Evolutionary conservation across 2,888 invertebrate species (phyloP), one percentile per base, ranked within the genome.

Genomic region (Scaptomyza parva): DNA sequence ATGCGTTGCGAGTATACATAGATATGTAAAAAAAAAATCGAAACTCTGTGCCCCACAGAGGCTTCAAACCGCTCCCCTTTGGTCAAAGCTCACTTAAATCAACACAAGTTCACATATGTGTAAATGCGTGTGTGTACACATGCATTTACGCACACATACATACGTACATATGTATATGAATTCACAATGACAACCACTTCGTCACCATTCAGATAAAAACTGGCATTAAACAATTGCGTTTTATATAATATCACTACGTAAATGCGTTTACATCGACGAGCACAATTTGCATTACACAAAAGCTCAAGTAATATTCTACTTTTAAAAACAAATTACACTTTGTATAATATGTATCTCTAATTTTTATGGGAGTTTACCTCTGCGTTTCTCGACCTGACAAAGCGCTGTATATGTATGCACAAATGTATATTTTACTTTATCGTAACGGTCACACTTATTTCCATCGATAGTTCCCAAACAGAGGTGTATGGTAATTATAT

Each of bases 151-250:
- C 59, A 78, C 60, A 61, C 41, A 69, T 58, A 39, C 39, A 45
- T 40, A 78, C 35, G 11, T 62, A 72, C 40, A 59, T 55, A 51
- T 66, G 52, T 63, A 71, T 58, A 59, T 77, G 50, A 76, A 77
- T 70, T 73, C 76, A 86, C 80, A 81, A 85, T 82, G 87, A 87
- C 82, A 82, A 82, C 82, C 82, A 82, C 82, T 83, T 86, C 85
- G 81, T 86, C 87, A 86, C 78, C 81, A 71, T 54, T 51, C 82
- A 81, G 72, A 84, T 81, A 84, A 86, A 84, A 83, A 68, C 75
- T 84, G 75, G 68, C 76, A 70, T 78, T 64, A 60, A 77, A 83
- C 71, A 65, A 75, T 55, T 84, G 67, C 76, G 82, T 72, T 82
- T 84, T 82, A 82, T 75, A 67, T 86, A 82, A 82, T 86, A 70